Conservation (phyloP, 2,113 vertebrate species). For the Poeciliopsis turrubarensis region DNA sequence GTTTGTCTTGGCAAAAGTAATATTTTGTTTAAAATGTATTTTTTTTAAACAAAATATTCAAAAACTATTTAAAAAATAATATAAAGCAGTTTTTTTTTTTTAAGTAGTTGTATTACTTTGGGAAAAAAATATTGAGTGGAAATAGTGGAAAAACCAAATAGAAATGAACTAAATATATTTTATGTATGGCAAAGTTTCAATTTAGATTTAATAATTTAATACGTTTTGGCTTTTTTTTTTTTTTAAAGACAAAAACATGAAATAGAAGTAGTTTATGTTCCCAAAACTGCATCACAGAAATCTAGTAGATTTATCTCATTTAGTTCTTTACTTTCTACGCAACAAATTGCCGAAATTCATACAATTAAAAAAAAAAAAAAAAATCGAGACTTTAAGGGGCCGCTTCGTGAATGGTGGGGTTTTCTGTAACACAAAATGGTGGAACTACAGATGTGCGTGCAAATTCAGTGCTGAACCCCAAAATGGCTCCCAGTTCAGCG, state of each 20-base stretch:
- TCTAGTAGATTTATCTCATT: background rate
- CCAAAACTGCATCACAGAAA: background rate
- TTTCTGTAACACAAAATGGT: constrained; percentile 66
- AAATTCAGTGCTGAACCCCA: constrained; percentile 36
- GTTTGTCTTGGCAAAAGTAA: background rate
- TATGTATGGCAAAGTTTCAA: background rate
- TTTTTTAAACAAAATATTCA: no score
- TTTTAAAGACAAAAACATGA: background rate
- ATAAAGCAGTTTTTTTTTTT: background rate
- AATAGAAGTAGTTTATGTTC: background rate
- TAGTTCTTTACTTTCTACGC: background rate
- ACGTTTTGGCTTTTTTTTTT: background rate
- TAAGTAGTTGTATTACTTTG: background rate
- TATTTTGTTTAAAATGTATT: background rate
- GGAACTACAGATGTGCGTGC: constrained; percentile 2
- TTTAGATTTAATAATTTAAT: background rate
- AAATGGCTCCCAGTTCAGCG: constrained; percentile 68
- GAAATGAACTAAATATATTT: background rate
- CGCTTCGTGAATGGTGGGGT: background rate
- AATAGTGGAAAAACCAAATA: background rate
- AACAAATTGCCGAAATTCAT: background rate
- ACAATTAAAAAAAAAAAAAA: background rate
- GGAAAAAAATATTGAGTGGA: no score
- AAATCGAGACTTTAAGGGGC: background rate
- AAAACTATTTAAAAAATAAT: background rate